A percentile compares a stretch with the other conserved stretches of the same genome.
These are phyloP conservation scores for Chelonus insularis DNA, from an alignment of 1,140 invertebrate species.

Conservation along the genomic window DNA sequence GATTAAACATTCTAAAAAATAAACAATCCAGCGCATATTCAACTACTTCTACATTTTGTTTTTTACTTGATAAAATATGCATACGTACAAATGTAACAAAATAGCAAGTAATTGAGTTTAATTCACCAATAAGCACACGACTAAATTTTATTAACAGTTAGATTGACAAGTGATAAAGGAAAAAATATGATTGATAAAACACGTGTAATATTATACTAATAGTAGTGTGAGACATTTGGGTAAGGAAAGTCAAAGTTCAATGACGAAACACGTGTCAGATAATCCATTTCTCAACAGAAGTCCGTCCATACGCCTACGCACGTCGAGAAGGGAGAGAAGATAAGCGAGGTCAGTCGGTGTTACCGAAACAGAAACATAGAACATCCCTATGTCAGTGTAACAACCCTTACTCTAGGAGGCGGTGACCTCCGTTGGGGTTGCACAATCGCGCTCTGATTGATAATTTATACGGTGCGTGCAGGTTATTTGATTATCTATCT, in stretches of 20 bases:
- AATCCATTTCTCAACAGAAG: conserved; percentile 5
- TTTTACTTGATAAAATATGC: no score
- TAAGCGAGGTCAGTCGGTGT: conserved; percentile 32
- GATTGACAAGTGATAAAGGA: not conserved
- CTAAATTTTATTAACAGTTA: no score
- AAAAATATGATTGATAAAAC: not conserved
- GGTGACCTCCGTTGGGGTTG: conserved; percentile 50
- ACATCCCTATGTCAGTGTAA: conserved; percentile 36
- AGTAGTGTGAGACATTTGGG: not conserved
- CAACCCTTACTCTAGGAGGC: conserved; percentile 51
- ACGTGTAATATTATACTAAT: not conserved
- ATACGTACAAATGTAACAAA: no score
- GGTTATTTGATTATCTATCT: conserved; percentile 59
- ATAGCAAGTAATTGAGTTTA: no score
- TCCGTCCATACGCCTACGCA: conserved; percentile 40
- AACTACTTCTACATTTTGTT: no score
- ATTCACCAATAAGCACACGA: no score
- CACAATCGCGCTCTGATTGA: conserved; percentile 59
- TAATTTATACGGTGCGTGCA: conserved; percentile 60
- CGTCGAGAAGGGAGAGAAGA: conserved; percentile 44
- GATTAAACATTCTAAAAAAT: no score
- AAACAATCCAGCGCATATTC: no score
- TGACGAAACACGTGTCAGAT: conserved; percentile 4
- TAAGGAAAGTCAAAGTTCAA: not conserved
- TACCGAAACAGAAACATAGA: conserved; percentile 10